Base-by-base conservation (phyloP, 1,140 invertebrate species). In the Archegozetes longisetosus region DNA sequence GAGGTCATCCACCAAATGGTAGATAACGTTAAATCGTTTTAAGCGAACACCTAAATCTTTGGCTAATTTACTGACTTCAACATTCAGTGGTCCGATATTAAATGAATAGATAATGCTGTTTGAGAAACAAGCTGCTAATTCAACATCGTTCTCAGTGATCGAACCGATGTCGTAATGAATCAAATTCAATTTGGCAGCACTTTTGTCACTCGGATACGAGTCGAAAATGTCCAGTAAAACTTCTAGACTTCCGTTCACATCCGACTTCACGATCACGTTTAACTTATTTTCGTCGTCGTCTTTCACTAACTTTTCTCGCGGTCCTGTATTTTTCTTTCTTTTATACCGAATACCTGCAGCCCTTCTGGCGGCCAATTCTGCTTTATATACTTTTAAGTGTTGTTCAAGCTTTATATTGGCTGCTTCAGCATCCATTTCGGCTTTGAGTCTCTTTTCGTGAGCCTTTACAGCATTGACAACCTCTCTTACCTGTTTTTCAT, bases 151-250 rank as follows among this genome's bases (percentile, higher is more conserved):
- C 65, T 85, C 82, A 0, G 81, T 84, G 1, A 97, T 76, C 57
- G 80, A 73, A 4, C 95, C 95, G 22, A 98, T 84, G 3, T 84
- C 91, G 72, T 85, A 93, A 70, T 92, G 84, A 22, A 98, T 79
- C 3, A 98, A 69, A 66, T 93, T 84, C 4, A 98, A 72, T 32
- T 78, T 75, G 68, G 93, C 92, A 3, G 23, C 12, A 28, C 49
- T 12, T 26, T 78, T 74, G 3, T 83, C 74, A 61, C 82, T 72
- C 55, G 83, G 75, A 68, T 97, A 98, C 0, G 88, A 90, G 55
- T 89, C 84, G 25, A 98, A 70, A 27, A 90, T 84, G 72, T 96
- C 85, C 47, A 95, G 72, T 64, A 98, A 88, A 1, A 94, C 92
- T 74, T 98, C 92, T 9, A 95, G 79, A 12, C 89, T 93, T 0